A percentile compares a stretch with the other conserved stretches of the same genome.
Evolutionary conservation across 1,140 invertebrate genomes (phyloP).

Genomic region (Phymorhynchus buccinoides): DNA sequence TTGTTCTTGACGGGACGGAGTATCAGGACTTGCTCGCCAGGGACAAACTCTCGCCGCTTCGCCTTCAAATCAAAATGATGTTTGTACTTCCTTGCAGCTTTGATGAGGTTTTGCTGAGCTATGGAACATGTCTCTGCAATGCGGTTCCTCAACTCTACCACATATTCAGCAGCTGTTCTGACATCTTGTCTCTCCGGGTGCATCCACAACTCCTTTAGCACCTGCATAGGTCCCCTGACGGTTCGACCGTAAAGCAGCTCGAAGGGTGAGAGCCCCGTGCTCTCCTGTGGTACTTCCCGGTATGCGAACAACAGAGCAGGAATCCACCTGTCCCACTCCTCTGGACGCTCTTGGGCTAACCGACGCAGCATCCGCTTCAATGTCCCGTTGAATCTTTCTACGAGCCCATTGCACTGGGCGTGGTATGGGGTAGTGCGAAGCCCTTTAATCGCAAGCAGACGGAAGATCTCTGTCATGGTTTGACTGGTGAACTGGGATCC

Average conservation of each 20-base stretch:
- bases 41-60: background rate
- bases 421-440: constrained; percentile 57
- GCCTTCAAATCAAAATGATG: background rate
- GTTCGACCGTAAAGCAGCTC: too few relatives aligned
- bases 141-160: too few relatives aligned
- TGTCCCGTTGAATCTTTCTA: constrained; percentile 56
- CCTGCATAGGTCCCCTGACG: too few relatives aligned
- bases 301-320: constrained; percentile 59
- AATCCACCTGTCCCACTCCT: constrained; percentile 66
- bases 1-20: constrained; percentile 44
- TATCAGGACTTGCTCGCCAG: constrained; percentile 33
- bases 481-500: constrained; percentile 71
- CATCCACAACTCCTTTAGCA: too few relatives aligned
- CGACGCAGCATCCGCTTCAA: constrained; percentile 45
- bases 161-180: too few relatives aligned
- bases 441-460: constrained; percentile 49
- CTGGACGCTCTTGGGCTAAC: constrained; percentile 49
- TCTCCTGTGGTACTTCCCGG: too few relatives aligned
- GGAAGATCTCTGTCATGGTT: constrained; percentile 49
- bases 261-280: constrained; percentile 57
- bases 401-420: constrained; percentile 60
- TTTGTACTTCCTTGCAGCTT: too few relatives aligned
- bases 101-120: too few relatives aligned
- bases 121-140: too few relatives aligned
- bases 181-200: too few relatives aligned